Evolutionary conservation across 2,888 invertebrate genomes (phyloP), one percentile per base, ranked within the genome.

Genomic region (Harpalus rubripes): DNA sequence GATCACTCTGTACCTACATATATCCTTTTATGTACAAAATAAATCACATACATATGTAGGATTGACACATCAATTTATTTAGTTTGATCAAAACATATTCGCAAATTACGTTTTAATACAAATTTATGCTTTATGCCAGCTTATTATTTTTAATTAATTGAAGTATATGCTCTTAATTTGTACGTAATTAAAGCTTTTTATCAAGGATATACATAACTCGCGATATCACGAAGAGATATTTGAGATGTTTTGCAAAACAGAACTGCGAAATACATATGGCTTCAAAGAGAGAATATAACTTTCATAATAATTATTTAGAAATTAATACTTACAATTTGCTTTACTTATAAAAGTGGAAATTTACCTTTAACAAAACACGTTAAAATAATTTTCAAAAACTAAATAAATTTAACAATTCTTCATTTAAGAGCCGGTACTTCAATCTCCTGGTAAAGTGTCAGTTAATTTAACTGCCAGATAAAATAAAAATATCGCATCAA

Each of bases 141-240:
- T 61, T 61, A 61, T 61, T 18, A 18, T 15, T 61, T 61, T 18
- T 61, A 16, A 61, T 61, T 18, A 61, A 61, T 15, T 61, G 22
- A 18, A 0, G 22, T 18, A 61, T 61, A 61, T 61, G 22, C 22
- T 61, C 8, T 61, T 61, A 61, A 18, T 61, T 61, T 61, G 61
- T 61, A 61, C 22, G 3, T 61, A 61, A 61, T 61, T 61, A 61
- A 16, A 61, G 18, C 16, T 61, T 18, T 52, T 10, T 52, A 10
- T 52, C 44, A 52, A 52, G 44, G 44, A 52, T 52, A 52, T 12
- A 10, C 12, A 52, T 52, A 52, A 52, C 12, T 52, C 10, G 44
- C 44, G 44, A 10, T 52, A 52, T 52, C 44, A 12, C 44, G 12
- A 12, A 52, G 12, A 52, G 44, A 52, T 52, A 12, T 52, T 10